phyloP scores from a whole-genome alignment of 2,888 invertebrate genomes.

The Neoaliturus tenellus region DNA sequence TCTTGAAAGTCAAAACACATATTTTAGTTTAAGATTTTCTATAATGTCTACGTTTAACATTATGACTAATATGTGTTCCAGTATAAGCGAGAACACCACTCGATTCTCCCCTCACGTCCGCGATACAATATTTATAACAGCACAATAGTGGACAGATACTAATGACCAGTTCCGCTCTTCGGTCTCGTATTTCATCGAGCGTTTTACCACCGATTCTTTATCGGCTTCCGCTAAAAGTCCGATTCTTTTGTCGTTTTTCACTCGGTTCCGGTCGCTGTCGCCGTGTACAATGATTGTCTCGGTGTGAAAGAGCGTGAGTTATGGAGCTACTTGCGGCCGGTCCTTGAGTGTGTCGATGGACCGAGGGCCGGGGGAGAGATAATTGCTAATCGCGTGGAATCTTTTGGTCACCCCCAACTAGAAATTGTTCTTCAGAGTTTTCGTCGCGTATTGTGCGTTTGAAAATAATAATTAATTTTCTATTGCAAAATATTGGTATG shows the following conservation, averaged over 20 bases:
- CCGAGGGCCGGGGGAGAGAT: too few relatives aligned
- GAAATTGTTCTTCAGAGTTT: too few relatives aligned
- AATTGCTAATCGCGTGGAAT: too few relatives aligned
- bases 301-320: neutral
- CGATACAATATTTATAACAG: slow-evolving; percentile 47
- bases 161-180: slow-evolving; percentile 36
- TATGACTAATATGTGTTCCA: too few relatives aligned
- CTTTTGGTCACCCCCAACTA: too few relatives aligned
- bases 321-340: neutral
- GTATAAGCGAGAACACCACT: too few relatives aligned
- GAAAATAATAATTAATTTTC: too few relatives aligned
- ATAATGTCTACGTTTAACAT: too few relatives aligned
- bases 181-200: slow-evolving; percentile 42
- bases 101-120: neutral
- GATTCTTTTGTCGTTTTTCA: slow-evolving; percentile 49
- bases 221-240: slow-evolving; percentile 46
- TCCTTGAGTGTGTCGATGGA: neutral
- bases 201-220: slow-evolving; percentile 45
- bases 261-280: slow-evolving; percentile 37
- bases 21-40: too few relatives aligned
- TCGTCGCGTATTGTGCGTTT: too few relatives aligned
- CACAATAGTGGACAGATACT: slow-evolving; percentile 34
- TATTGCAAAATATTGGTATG: too few relatives aligned
- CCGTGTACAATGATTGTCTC: slow-evolving; percentile 10
- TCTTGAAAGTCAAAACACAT: too few relatives aligned